These are phyloP conservation scores for Enteromius radiatus DNA, from an alignment of 2,797 vertebrate genomes.

Conservation along the genomic window DNA sequence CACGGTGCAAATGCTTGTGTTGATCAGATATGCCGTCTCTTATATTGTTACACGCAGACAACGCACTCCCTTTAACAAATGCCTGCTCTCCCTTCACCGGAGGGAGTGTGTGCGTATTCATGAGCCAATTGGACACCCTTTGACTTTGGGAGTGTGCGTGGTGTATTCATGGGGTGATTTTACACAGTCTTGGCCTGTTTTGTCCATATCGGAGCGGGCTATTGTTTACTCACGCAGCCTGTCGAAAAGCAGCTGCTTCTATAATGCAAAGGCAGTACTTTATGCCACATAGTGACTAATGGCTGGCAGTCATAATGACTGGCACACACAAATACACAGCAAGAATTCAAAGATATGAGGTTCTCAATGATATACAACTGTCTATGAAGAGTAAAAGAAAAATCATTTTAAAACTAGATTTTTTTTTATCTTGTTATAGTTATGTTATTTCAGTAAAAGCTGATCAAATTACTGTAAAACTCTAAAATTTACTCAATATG, in stretches of 20 bases:
- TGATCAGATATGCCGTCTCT: slow-evolving; percentile 56
- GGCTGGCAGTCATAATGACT: slow-evolving; percentile 59
- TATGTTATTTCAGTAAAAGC: neutral
- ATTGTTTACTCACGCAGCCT: slow-evolving; percentile 70
- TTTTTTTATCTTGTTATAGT: neutral
- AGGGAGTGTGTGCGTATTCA: slow-evolving; percentile 70
- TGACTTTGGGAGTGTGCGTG: slow-evolving; percentile 62
- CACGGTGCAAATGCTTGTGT: slow-evolving; percentile 46
- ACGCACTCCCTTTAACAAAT: slow-evolving; percentile 54
- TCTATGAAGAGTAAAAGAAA: neutral
- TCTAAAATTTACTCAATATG: too few species aligned
- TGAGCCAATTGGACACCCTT: slow-evolving; percentile 55
- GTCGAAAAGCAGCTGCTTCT: slow-evolving; percentile 90
- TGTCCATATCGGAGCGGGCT: slow-evolving; percentile 70
- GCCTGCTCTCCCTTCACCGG: slow-evolving; percentile 48
- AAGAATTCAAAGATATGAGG: neutral
- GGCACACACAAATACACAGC: slow-evolving; percentile 42
- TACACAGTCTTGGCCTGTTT: slow-evolving; percentile 77
- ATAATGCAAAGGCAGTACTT: slow-evolving; percentile 81
- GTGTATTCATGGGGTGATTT: slow-evolving; percentile 78
- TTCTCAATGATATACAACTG: neutral
- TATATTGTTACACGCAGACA: slow-evolving; percentile 66
- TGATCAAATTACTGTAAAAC: neutral
- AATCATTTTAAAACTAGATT: neutral
- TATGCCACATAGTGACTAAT: slow-evolving; percentile 87